These are phyloP conservation scores for Erythrocercus mccallii DNA, from an alignment of 2,113 vertebrate genomes.

Conservation along the genomic window DNA sequence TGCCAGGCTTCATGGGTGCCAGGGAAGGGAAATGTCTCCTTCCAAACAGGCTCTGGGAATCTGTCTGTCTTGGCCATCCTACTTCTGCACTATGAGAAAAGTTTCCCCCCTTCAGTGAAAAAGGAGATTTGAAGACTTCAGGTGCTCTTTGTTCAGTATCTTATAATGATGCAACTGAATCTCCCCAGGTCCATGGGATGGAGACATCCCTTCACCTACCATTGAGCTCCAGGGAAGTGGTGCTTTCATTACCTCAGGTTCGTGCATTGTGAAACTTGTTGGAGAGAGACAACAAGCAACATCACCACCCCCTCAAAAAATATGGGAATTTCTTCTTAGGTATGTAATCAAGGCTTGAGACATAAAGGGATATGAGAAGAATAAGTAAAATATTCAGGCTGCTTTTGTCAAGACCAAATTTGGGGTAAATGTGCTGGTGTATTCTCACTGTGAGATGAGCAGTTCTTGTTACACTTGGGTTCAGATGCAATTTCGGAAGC, in stretches of 20 bases:
- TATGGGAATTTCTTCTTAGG: background rate
- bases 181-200: background rate
- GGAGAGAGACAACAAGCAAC: background rate
- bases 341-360: background rate
- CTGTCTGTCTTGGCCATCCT: rapidly evolving
- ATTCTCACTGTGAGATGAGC: slow-evolving; percentile 14
- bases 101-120: background rate
- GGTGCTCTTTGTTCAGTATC: background rate
- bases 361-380: background rate
- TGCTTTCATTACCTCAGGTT: background rate
- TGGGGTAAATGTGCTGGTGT: background rate
- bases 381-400: slow-evolving; percentile 25
- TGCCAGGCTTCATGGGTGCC: background rate
- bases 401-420: slow-evolving; percentile 12
- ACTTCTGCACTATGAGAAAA: background rate
- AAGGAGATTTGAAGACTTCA: background rate
- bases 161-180: background rate
- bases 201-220: background rate
- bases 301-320: background rate
- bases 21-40: background rate
- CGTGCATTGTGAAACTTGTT: background rate
- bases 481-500: background rate
- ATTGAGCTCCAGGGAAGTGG: background rate
- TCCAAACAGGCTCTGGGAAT: background rate
- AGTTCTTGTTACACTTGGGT: background rate